Evolutionary conservation across 1,140 invertebrate genomes (phyloP), one percentile per base, ranked within the genome.

Genomic region (Tetragonula clypearis): DNA sequence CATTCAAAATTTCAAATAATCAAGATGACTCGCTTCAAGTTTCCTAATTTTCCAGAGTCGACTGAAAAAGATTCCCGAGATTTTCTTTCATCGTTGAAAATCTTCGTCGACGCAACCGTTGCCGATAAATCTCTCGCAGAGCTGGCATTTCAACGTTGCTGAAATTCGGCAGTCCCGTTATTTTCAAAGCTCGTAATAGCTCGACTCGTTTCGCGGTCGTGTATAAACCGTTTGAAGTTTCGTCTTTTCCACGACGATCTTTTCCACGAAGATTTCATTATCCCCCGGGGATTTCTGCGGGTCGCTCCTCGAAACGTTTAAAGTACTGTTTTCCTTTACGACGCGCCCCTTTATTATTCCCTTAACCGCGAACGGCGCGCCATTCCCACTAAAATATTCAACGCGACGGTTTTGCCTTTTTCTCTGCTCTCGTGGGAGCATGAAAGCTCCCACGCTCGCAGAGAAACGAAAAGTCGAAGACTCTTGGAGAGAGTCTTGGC

Each of bases 311-410:
- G 41, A 49, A 35, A 49, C 56, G 56, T 30, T 71, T 83, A 78
- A 78, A 83, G 68, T 78, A 69, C 55, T 69, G 76, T 83, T 69
- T 78, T 21, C 35, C 55, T 65, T 35, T 56, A 56, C 55, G 72
- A 66, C 26, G 55, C 41, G 19, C 30, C 72, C n/a, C n/a, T 83
- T 83, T 78, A 83, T 78, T 83, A 78, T 78, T 69, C 65, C 19
- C 26, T 78, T 68, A 69, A 83, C 74, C 72, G 62, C 35, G 72
- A 82, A 82, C 17, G 21, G 9, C 14, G 49, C 56, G 56, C n/a
- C 41, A 23, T 30, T 26, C 21, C 26, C 62, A 65, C 56, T 83
- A 56, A 83, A 83, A 77, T 83, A 83, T 83, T 83, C 74, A 77
- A 68, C 30, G 62, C 73, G 53, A 30, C 58, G 62, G 62, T 68